Base-by-base conservation (phyloP, 30 jellyfish, hydroid and myxozoan genomes). In the Aurelia aurita region DNA sequence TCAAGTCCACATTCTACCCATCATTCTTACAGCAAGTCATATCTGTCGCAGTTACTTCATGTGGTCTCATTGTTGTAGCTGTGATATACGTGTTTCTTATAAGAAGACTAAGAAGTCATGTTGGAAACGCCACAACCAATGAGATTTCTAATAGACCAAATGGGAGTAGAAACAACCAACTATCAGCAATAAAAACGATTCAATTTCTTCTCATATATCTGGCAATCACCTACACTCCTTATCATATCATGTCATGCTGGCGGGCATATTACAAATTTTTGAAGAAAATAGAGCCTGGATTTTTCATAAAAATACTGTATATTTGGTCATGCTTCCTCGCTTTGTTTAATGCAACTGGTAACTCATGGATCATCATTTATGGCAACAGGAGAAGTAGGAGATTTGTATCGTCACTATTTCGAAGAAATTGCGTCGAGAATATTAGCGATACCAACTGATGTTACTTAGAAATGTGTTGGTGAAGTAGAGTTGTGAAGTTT, bases 161-260 rank as follows among this genome's bases (percentile, higher is more conserved):
- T 23, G 55, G 77, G 34, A 83, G 54, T 44, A 67, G 58, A 47
- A 82, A 44, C 27, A 66, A 51, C 20, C 85, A 82, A 62, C 13
- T 82, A 28, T 82, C 92, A 3, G 92, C 92, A 59, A 70, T 73
- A 60, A 82, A 82, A 69, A 69, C 92, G 13, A 57, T 82, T 55
- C 92, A 82, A 1, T 32, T 82, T 31, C 74, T 69, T 20, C 91
- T 82, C 23, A 79, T 72, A 5, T 58, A 21, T 12, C 14, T 20
- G 28, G 45, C 10, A 69, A 31, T 80, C 5, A 49, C 69, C 31
- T 80, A 80, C 29, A 39, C 55, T 27, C 91, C 91, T 0, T 65
- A 80, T 49, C 68, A 65, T 54, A 67, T 68, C 27, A 34, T 46
- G 68, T 65, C 91, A 15, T 75, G 69, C 0, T 28, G 46, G 8